These are phyloP conservation scores for Danio albolineatus DNA, from an alignment of 2,797 vertebrate genomes.

Conservation along the genomic window DNA sequence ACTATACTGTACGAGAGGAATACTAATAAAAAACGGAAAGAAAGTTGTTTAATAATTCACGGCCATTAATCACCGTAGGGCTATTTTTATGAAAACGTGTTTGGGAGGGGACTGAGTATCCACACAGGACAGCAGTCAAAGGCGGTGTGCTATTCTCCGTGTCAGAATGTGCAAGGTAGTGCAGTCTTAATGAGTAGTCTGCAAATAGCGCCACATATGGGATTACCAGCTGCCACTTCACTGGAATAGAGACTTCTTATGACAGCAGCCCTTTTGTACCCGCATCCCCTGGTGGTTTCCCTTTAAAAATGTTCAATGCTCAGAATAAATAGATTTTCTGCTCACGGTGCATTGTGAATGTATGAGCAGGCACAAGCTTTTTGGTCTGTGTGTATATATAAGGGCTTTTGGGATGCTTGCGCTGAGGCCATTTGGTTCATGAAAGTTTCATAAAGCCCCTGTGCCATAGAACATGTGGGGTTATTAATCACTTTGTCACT, in stretches of 20 bases:
- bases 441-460: constrained; percentile 66
- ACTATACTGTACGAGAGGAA: not conserved
- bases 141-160: constrained; percentile 48
- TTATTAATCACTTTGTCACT: constrained; percentile 67
- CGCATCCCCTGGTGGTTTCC: constrained; percentile 46
- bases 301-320: constrained; percentile 55
- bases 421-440: constrained; percentile 64
- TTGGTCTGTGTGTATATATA: constrained; percentile 36
- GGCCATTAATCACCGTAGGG: constrained; percentile 35
- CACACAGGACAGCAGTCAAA: constrained; percentile 46
- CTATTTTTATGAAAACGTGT: constrained; percentile 24
- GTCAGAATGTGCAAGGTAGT: constrained; percentile 55
- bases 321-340: constrained; percentile 60
- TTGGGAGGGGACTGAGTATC: constrained; percentile 56
- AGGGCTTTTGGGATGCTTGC: constrained; percentile 59
- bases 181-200: constrained; percentile 63
- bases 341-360: constrained; percentile 42
- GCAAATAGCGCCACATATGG: constrained; percentile 63
- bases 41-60: constrained; percentile 15
- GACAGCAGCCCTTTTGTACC: constrained; percentile 53
- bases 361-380: constrained; percentile 39
- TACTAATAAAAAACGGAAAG: constrained; percentile 11
- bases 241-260: constrained; percentile 54
- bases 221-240: constrained; percentile 65
- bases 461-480: constrained; percentile 55